phyloP scores from a whole-genome alignment of 2,888 invertebrate species.

The Odontothrips loti region DNA sequence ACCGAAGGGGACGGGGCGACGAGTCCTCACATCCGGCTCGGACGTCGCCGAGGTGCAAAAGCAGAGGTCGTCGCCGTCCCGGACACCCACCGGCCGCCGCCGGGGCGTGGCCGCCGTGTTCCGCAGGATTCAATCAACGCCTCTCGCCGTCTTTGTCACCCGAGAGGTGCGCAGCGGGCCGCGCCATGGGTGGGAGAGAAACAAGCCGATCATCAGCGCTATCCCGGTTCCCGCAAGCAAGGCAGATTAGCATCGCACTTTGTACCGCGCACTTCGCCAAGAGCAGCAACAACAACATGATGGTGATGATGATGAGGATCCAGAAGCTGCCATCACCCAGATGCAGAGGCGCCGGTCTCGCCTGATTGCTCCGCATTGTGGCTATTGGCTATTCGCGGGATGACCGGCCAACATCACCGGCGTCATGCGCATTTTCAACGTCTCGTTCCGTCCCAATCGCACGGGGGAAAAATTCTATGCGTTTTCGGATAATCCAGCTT shows the following conservation, averaged over 20 bases:
- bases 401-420: background rate
- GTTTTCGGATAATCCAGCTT: too few relatives aligned
- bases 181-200: background rate
- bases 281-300: background rate
- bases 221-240: background rate
- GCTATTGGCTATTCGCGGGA: background rate
- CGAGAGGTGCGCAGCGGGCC: background rate
- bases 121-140: background rate
- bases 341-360: background rate
- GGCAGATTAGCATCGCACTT: slow-evolving; percentile 6
- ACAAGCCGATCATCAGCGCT: background rate
- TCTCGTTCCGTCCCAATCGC: too few relatives aligned
- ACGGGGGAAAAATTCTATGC: too few relatives aligned
- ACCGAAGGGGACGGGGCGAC: too few relatives aligned
- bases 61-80: too few relatives aligned
- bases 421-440: too few relatives aligned
- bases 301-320: background rate
- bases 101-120: background rate
- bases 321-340: background rate
- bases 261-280: background rate
- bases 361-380: too few relatives aligned
- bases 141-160: background rate
- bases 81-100: too few relatives aligned
- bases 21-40: too few relatives aligned
- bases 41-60: too few relatives aligned